Base-by-base conservation (phyloP, 2,113 vertebrate genomes). In the Clarias magur region DNA sequence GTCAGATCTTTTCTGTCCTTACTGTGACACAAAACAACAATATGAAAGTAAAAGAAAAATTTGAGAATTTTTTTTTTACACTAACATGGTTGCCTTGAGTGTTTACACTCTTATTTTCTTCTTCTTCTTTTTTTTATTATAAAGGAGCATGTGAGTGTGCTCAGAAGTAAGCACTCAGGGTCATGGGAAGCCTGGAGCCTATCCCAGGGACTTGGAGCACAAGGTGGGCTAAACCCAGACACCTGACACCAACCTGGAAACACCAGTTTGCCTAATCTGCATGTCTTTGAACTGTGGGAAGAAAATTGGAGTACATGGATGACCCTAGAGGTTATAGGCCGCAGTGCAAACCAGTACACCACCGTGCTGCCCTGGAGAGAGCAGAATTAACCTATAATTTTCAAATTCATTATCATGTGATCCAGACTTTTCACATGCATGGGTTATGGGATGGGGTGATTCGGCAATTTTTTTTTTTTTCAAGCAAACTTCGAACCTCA, bases 1-100 rank as follows among this genome's bases (percentile, higher is more conserved):
- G 59, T 88, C 15, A 73, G 83, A 84, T 57, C 25, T 78, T 78
- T 54, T 76, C 23, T 11, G 53, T 48, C 3, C 4, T 56, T 79
- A 56, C n/a, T 17, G 25, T 27, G 53, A 56, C 9, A 56, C 42
- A 23, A 42, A 42, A 13, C 9, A 42, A 53, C 38, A 75, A 25
- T 21, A 70, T 70, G 10, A 16, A 15, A 30, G 27, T 12, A 48
- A 25, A 13, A 19, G 10, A 72, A 38, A 21, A 9, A 19, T 19
- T 70, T 38, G 67, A 4, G 30, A 19, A 19, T 38, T 38, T 38
- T 38, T 38, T 38, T 38, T 38, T 38, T 65, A 65, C 62, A 65
- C 15, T 68, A 30, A 30, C 4, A n/a, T 30, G n/a, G 13, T 16
- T 30, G 65, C 12, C 15, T 30, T 4, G 30, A 68, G 12, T 68